These are phyloP conservation scores for Lepetodrilus schrolli DNA, from an alignment of 2,888 invertebrate genomes.

Conservation along the genomic window DNA sequence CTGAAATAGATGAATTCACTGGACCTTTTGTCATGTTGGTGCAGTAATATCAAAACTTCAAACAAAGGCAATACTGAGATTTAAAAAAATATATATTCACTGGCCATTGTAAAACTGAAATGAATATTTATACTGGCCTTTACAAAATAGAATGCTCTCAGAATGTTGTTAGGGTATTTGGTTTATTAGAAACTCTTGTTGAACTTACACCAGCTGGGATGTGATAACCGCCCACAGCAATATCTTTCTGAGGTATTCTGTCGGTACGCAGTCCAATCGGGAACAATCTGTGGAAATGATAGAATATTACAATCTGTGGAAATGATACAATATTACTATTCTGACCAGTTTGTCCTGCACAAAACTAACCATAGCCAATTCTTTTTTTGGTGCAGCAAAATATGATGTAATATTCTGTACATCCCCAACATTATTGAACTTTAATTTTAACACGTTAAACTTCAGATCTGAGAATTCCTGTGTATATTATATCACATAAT, in stretches of 20 bases:
- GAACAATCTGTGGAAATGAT: constrained; percentile 79
- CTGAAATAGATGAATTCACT: too few relatives aligned
- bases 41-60: too few relatives aligned
- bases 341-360: not conserved
- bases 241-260: constrained; percentile 82
- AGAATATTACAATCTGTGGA: not conserved
- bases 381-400: not conserved
- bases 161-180: too few relatives aligned
- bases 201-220: constrained; percentile 84
- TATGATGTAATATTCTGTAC: too few relatives aligned
- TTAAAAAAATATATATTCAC: too few relatives aligned
- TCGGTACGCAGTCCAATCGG: constrained; percentile 87
- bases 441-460: too few relatives aligned
- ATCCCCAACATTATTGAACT: too few relatives aligned
- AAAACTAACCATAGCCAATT: not conserved
- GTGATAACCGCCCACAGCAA: constrained; percentile 83
- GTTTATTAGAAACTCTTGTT: not conserved
- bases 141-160: too few relatives aligned
- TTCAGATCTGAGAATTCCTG: not conserved
- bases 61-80: too few relatives aligned
- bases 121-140: too few relatives aligned
- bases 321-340: not conserved
- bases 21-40: too few relatives aligned
- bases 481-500: not conserved
- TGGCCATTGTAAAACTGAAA: too few relatives aligned